Conservation (phyloP, 2,797 vertebrate species). For the Spondyliosoma cantharus region DNA sequence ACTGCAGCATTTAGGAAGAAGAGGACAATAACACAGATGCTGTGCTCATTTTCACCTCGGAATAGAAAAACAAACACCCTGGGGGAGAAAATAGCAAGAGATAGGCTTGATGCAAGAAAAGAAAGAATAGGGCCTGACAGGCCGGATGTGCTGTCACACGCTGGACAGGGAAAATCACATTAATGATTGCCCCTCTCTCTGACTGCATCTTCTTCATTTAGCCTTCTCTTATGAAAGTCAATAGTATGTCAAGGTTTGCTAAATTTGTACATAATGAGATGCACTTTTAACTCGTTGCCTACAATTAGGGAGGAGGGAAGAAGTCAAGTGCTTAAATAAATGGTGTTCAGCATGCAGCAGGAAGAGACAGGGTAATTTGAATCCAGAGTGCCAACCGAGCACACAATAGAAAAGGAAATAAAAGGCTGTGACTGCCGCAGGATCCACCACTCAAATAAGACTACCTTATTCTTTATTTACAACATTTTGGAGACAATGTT, state of each 20-base stretch:
- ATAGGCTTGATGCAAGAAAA: constrained; percentile 1
- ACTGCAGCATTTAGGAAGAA: constrained; percentile 41
- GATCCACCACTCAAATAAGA: constrained; percentile 10
- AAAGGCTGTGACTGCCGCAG: not conserved
- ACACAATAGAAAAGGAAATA: constrained; percentile 13
- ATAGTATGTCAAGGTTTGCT: constrained; percentile 28
- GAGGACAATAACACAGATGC: constrained; percentile 29
- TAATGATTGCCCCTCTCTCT: not conserved
- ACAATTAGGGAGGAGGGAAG: constrained; percentile 62
- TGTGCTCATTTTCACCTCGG: constrained; percentile 17
- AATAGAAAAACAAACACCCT: constrained; percentile 43
- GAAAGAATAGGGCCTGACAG: not conserved
- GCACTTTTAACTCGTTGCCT: constrained; percentile 45
- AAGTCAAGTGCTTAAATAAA: constrained; percentile 54
- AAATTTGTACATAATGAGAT: constrained; percentile 53
- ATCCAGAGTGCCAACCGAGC: not conserved
- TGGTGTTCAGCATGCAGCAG: constrained; percentile 23
- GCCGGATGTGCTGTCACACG: not conserved
- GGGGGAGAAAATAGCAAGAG: constrained; percentile 15
- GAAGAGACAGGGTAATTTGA: constrained; percentile 41
- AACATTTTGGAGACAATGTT: not conserved
- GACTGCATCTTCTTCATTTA: constrained; percentile 16
- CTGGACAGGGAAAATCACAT: constrained; percentile 2
- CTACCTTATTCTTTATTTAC: not conserved
- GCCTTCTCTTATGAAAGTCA: constrained; percentile 7